Percentiles rank a stretch among this genome's conserved stretches.
These are phyloP conservation scores for Lasiurus borealis DNA, from an alignment of 2,113 vertebrate genomes.

Conservation along the genomic window DNA sequence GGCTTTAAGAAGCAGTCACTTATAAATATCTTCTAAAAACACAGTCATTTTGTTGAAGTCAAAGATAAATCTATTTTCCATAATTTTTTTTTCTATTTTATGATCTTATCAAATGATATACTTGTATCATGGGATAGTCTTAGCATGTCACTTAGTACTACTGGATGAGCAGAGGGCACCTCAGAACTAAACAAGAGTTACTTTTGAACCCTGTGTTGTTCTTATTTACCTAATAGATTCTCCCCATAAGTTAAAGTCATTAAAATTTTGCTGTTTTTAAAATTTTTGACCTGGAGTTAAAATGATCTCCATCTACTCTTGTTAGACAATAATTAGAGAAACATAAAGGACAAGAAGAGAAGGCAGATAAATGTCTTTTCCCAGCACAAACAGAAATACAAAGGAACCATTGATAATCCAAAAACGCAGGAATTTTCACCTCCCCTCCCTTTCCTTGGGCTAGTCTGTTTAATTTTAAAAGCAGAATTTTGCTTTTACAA, in stretches of 20 bases:
- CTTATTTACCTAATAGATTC: background rate
- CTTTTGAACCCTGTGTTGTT: conserved; percentile 24
- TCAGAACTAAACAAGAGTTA: background rate
- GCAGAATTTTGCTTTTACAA: conserved; percentile 70
- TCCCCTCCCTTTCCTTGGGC: background rate
- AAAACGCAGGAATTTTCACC: conserved; percentile 34
- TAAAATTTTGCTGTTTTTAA: background rate
- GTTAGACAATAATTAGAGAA: background rate
- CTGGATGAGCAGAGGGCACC: background rate
- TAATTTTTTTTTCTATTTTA: conserved; percentile 9
- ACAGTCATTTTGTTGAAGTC: background rate
- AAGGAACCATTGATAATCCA: background rate
- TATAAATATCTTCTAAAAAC: background rate
- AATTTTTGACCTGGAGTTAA: background rate
- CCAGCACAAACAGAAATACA: background rate
- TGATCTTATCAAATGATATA: background rate
- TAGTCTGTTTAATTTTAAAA: conserved; percentile 67
- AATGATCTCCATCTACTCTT: background rate
- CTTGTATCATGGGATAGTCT: background rate
- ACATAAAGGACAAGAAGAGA: background rate
- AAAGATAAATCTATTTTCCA: background rate
- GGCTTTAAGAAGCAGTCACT: background rate
- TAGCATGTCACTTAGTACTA: background rate
- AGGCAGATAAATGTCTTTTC: background rate
- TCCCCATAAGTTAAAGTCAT: background rate